phyloP scores from a whole-genome alignment of 2,888 invertebrate species.

The Tipula helvola region DNA sequence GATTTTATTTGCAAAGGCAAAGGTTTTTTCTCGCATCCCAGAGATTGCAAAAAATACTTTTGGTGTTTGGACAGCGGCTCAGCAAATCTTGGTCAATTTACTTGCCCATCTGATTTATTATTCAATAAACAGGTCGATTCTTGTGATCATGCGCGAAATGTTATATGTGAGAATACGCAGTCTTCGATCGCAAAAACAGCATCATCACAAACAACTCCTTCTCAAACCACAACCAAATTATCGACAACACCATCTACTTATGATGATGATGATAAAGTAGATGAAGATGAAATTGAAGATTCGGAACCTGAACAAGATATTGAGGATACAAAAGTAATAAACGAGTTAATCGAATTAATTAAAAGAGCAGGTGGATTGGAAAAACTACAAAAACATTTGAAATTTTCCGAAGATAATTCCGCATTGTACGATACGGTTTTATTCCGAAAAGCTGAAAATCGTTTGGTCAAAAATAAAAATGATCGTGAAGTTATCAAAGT shows the following conservation, averaged over 20 bases:
- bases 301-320: slow-evolving; percentile 20
- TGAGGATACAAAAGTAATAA: slow-evolving; percentile 50
- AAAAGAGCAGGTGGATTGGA: slow-evolving; percentile 85
- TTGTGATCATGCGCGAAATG: slow-evolving; percentile 84
- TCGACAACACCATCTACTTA: slow-evolving; percentile 24
- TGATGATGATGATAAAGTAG: slow-evolving; percentile 36
- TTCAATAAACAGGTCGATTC: slow-evolving; percentile 88
- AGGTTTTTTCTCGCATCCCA: slow-evolving; percentile 83
- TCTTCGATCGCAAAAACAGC: slow-evolving; percentile 21
- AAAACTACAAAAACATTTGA: slow-evolving; percentile 67
- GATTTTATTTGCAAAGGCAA: slow-evolving; percentile 69
- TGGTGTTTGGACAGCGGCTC: slow-evolving; percentile 63
- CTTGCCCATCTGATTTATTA: slow-evolving; percentile 81
- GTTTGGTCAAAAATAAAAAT: too few species aligned
- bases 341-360: slow-evolving; percentile 70
- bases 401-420: slow-evolving; percentile 31
- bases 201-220: too few species aligned
- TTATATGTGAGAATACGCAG: slow-evolving; percentile 44
- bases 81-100: slow-evolving; percentile 80
- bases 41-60: slow-evolving; percentile 88
- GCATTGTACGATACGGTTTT: too few species aligned
- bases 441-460: too few species aligned
- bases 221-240: too few species aligned
- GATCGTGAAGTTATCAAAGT: too few species aligned
- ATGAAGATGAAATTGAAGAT: slow-evolving; percentile 23